Evolutionary conservation across 1,140 invertebrate species (phyloP), one percentile per base, ranked within the genome.

Genomic region (Magallana angulata): DNA sequence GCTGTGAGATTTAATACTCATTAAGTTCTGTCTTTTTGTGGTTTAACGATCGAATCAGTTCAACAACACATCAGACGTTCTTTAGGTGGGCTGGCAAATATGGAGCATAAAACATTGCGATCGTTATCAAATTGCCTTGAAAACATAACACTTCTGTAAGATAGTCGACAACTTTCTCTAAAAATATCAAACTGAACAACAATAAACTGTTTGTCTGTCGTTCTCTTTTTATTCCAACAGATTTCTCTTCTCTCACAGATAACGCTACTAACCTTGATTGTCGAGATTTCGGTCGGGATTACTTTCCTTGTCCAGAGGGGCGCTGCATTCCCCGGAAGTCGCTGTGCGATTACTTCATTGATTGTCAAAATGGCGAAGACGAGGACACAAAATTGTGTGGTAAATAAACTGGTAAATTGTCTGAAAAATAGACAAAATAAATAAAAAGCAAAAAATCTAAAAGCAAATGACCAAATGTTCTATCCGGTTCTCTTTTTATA

Each of bases 341-440:
- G 1, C 58, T 87, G 1, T 96, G 95, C 89, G 94, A 96, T 90
- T 91, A 91, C 86, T 91, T 93, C 57, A 85, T 87, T 6, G 95
- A 96, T 89, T 96, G 95, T 91, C 86, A 95, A 8, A 85, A 94
- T 57, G 95, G 95, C 7, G 94, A 95, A 57, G 95, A 96, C 87
- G 95, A 76, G 68, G 68, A 76, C 24, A 36, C 96, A 90, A n/a
- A 81, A 12, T 90, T 92, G 30, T 96, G 95, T 89, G 91, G 95
- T 95, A 64, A 84, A 84, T 58, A 80, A 8, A 58, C 18, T 57
- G 91, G 95, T 95, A 64, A 84, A 84, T 58, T 59, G 4, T 24
- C 18, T 57, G 5, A 2, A 48, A 48, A 48, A 48, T 48, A 48
- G 36, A 48, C 36, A 48, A 48, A 48, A 48, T 48, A 48, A 48